Conservation (phyloP, 2,797 vertebrate species). For the Simalia tracyae region DNA sequence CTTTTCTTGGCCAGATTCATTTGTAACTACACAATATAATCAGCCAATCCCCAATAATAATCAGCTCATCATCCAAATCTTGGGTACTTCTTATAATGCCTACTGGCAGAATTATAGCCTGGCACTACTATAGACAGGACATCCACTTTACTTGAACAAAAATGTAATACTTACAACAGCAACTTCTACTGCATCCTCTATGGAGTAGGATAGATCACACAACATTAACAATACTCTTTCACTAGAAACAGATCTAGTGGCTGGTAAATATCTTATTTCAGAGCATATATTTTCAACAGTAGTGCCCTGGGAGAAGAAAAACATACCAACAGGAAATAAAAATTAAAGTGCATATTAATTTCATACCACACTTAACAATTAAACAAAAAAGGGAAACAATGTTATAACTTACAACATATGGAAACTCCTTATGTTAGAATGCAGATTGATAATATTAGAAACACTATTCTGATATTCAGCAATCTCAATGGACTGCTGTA, state of each 20-base stretch:
- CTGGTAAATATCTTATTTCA: constrained; percentile 88
- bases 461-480: neutral
- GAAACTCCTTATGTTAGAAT: neutral
- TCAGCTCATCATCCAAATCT: neutral
- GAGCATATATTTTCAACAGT: constrained; percentile 91
- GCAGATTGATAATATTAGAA: neutral
- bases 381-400: neutral
- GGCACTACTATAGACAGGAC: neutral
- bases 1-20: neutral
- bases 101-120: neutral
- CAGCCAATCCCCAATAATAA: neutral
- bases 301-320: constrained; percentile 82
- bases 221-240: constrained; percentile 85
- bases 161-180: constrained; percentile 83
- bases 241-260: constrained; percentile 81
- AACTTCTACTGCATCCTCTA: constrained; percentile 85
- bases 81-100: neutral
- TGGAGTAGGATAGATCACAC: constrained; percentile 85
- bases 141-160: neutral
- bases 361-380: neutral
- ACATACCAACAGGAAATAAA: neutral
- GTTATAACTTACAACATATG: neutral
- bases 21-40: neutral
- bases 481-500: neutral
- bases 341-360: neutral